Evolutionary conservation across 1,140 invertebrate species (phyloP).

Genomic region (Drosophila repletoides): DNA sequence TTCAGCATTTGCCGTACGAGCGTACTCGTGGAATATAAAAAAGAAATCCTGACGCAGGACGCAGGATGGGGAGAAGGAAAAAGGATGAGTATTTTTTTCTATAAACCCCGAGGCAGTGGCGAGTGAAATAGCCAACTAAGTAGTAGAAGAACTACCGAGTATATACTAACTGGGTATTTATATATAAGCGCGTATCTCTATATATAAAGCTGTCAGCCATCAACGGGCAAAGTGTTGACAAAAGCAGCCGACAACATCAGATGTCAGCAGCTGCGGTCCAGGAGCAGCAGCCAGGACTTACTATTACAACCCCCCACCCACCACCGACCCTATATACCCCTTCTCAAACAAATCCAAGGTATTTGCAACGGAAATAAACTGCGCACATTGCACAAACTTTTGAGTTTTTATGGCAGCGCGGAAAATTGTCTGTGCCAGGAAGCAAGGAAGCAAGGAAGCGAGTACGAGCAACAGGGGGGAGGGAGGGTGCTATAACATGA

Average conservation of each 20-base stretch:
- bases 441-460: background rate
- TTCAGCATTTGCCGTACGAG: no score
- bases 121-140: conserved; percentile 25
- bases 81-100: no score
- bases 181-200: conserved; percentile 31
- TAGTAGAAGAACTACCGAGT: background rate
- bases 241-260: conserved; percentile 76
- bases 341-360: conserved; percentile 67
- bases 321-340: background rate
- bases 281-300: conserved; percentile 15
- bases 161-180: no score
- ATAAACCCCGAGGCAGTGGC: background rate
- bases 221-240: conserved; percentile 74
- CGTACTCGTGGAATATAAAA: no score
- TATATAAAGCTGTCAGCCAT: conserved; percentile 57
- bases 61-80: no score
- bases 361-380: conserved; percentile 79
- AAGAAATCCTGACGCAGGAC: no score
- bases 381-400: conserved; percentile 66
- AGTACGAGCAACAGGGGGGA: no score
- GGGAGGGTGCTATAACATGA: conserved; percentile 45
- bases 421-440: conserved; percentile 59
- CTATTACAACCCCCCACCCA: background rate
- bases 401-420: conserved; percentile 75
- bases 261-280: conserved; percentile 72